phyloP scores from a whole-genome alignment of 2,888 invertebrate genomes.

The Eugnorisma glareosa region DNA sequence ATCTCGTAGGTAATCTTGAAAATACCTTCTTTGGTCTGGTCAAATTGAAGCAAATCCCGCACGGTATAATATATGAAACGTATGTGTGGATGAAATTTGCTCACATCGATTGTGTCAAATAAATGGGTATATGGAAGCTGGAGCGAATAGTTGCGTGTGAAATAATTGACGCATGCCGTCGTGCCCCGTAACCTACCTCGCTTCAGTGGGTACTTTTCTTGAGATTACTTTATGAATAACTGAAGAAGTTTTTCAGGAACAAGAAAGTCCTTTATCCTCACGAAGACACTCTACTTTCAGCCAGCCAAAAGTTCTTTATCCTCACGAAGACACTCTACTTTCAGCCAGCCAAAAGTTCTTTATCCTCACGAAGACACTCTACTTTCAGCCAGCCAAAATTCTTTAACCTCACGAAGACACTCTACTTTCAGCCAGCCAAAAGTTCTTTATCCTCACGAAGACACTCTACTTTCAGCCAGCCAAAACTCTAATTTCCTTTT shows the following conservation, averaged over 20 bases:
- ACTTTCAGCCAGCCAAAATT: background rate
- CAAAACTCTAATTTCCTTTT: background rate
- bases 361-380: background rate
- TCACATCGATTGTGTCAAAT: background rate
- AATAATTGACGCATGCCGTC: background rate
- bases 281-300: background rate
- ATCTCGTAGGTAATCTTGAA: background rate
- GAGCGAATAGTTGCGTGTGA: background rate
- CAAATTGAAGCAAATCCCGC: background rate
- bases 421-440: background rate
- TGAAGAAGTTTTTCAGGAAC: background rate
- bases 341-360: background rate
- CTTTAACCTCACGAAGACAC: too few relatives aligned
- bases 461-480: background rate
- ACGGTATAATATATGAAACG: background rate
- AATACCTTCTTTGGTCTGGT: background rate
- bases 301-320: background rate
- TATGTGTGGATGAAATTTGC: background rate
- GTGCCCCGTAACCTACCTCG: background rate
- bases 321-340: background rate
- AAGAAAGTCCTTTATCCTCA: too few relatives aligned
- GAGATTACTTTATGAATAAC: background rate
- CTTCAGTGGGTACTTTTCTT: background rate
- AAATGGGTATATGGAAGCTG: background rate
- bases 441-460: too few relatives aligned